Evolutionary conservation across 35 echinoderm and acorn worm genomes (phyloP).

Genomic region (Heliocidaris erythrogramma): DNA sequence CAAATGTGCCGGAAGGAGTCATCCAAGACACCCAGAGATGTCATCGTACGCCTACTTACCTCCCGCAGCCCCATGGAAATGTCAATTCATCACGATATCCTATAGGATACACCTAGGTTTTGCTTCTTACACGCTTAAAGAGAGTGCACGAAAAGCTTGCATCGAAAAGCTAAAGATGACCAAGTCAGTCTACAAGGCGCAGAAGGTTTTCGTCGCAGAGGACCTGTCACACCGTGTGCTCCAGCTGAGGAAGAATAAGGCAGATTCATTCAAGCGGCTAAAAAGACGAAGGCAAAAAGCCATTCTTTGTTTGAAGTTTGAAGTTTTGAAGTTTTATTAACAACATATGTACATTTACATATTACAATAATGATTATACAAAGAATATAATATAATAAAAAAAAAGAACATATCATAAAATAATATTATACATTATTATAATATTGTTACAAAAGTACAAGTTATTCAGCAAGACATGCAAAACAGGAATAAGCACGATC

Average conservation of each 20-base stretch:
- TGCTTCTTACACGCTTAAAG: neutral
- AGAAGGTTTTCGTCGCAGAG: constrained; percentile 37
- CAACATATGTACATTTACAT: too few species aligned
- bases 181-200: constrained; percentile 2
- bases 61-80: neutral
- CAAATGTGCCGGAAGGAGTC: neutral
- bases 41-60: constrained; percentile 12
- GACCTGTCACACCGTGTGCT: constrained; percentile 18
- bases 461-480: too few species aligned
- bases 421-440: too few species aligned
- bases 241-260: constrained; percentile 37
- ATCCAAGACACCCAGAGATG: constrained; percentile 13
- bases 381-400: too few species aligned
- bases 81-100: neutral
- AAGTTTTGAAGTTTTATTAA: too few species aligned
- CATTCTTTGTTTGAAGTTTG: constrained; percentile 38
- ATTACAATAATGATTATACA: too few species aligned
- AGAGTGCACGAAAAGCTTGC: constrained; percentile 24
- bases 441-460: too few species aligned
- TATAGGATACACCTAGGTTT: constrained; percentile 32
- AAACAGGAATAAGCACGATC: too few species aligned
- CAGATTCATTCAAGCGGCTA: neutral
- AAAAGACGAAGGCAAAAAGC: constrained; percentile 19
- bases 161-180: constrained; percentile 6
- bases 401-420: too few species aligned